Evolutionary conservation across 2,797 vertebrate species (phyloP).

Genomic region (Sebastes elongatus): DNA sequence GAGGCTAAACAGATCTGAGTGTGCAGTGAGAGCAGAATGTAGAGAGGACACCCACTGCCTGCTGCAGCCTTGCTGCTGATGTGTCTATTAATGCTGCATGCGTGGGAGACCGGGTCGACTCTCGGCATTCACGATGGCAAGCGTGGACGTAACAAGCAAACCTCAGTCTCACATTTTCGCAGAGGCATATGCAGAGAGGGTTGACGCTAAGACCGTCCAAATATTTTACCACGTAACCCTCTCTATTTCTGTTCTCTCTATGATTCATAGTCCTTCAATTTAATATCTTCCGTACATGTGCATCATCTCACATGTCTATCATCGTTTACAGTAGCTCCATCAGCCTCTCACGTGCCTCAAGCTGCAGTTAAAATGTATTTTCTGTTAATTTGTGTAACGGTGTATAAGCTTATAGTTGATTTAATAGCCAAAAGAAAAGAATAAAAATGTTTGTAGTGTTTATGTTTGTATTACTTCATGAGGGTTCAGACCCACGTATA

Average conservation of each 20-base stretch:
- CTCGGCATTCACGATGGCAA: constrained; percentile 58
- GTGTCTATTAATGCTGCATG: constrained; percentile 78
- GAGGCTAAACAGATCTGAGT: constrained; percentile 47
- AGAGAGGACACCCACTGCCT: constrained; percentile 75
- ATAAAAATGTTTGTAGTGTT: constrained; percentile 18
- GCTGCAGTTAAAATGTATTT: constrained; percentile 1
- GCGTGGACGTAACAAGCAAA: constrained; percentile 60
- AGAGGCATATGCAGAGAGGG: constrained; percentile 44
- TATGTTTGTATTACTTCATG: background rate
- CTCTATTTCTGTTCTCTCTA: background rate
- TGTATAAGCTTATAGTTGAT: background rate
- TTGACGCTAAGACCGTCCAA: constrained; percentile 19
- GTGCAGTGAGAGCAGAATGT: constrained; percentile 57
- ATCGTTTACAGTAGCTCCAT: background rate
- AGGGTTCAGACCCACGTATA: background rate
- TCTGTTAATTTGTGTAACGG: background rate
- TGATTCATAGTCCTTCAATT: background rate
- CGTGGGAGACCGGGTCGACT: constrained; percentile 76
- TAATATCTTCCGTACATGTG: background rate
- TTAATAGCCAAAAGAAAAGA: constrained; percentile 4
- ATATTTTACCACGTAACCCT: constrained; percentile 3
- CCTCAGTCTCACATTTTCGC: constrained; percentile 45
- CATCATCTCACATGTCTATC: background rate
- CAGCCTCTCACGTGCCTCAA: background rate
- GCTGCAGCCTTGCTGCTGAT: constrained; percentile 71